phyloP scores from a whole-genome alignment of 2,888 invertebrate species.

The Callinectes sapidus region DNA sequence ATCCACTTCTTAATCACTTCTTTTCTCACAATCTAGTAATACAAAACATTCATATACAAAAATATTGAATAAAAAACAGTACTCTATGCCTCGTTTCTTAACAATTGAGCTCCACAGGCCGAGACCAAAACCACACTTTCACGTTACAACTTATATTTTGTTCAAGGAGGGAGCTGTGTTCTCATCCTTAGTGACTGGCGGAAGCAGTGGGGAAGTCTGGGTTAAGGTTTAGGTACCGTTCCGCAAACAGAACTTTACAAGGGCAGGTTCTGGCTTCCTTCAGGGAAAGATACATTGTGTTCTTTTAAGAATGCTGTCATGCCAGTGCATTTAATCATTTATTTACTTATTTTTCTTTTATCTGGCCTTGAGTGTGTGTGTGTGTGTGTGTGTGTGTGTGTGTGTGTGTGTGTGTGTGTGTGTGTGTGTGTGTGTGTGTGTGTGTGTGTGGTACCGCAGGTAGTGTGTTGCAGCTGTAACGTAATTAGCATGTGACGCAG shows the following conservation, averaged over 20 bases:
- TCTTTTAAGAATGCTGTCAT: background rate
- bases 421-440: conserved; percentile 40
- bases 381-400: conserved; percentile 30
- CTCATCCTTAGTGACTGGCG: conserved; percentile 8
- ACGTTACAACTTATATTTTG: background rate
- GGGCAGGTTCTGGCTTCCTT: background rate
- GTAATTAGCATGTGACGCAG: conserved; percentile 41
- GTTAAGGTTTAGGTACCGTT: conserved; percentile 3
- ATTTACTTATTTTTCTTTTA: background rate
- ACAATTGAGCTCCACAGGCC: background rate
- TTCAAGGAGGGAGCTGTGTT: background rate
- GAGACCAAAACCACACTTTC: background rate
- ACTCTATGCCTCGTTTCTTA: background rate
- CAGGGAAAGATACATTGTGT: background rate
- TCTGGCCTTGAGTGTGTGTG: background rate
- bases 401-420: conserved; percentile 32
- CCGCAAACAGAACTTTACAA: background rate
- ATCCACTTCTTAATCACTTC: background rate
- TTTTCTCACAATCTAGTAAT: background rate
- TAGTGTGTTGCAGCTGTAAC: conserved; percentile 34
- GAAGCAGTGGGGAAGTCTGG: background rate
- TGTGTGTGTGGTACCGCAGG: conserved; percentile 31
- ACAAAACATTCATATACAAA: background rate
- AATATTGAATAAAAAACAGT: background rate
- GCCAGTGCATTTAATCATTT: background rate